phyloP scores from a whole-genome alignment of 2,888 invertebrate species.

The Eudemis profundana region DNA sequence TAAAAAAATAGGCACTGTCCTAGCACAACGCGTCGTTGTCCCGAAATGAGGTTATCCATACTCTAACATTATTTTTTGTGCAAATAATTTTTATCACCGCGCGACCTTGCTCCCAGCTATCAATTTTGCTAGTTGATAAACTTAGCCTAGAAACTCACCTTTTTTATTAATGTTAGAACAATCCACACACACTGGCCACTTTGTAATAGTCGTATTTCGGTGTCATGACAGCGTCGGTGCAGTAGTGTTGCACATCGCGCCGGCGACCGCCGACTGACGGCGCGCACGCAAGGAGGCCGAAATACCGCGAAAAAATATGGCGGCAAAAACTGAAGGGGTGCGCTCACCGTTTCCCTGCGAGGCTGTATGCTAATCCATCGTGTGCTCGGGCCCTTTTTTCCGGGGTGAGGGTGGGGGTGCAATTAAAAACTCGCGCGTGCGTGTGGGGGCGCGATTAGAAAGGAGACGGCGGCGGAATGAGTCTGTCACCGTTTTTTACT shows the following conservation, averaged over 20 bases:
- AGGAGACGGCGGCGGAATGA: constrained; percentile 81
- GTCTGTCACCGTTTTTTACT: constrained; percentile 81
- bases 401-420: constrained; percentile 80
- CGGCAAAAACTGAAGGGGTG: constrained; percentile 83
- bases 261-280: constrained; percentile 80
- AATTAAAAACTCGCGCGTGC: constrained; percentile 85
- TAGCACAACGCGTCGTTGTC: constrained; percentile 71
- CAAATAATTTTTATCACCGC: constrained; percentile 81
- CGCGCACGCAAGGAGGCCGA: constrained; percentile 76
- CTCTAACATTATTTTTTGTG: constrained; percentile 81
- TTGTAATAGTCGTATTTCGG: constrained; percentile 48
- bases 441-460: constrained; percentile 84
- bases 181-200: constrained; percentile 41
- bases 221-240: constrained; percentile 56
- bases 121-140: constrained; percentile 77
- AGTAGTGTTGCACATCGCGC: constrained; percentile 73
- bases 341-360: constrained; percentile 71
- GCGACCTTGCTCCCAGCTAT: constrained; percentile 84
- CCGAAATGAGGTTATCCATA: constrained; percentile 82
- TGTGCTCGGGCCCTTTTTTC: constrained; percentile 78
- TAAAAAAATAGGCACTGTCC: constrained; percentile 44
- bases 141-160: constrained; percentile 62
- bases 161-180: constrained; percentile 47
- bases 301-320: constrained; percentile 78
- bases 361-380: constrained; percentile 85